Conservation (phyloP, 2,797 vertebrate genomes). For the Cryptoblepharus egeriae region DNA sequence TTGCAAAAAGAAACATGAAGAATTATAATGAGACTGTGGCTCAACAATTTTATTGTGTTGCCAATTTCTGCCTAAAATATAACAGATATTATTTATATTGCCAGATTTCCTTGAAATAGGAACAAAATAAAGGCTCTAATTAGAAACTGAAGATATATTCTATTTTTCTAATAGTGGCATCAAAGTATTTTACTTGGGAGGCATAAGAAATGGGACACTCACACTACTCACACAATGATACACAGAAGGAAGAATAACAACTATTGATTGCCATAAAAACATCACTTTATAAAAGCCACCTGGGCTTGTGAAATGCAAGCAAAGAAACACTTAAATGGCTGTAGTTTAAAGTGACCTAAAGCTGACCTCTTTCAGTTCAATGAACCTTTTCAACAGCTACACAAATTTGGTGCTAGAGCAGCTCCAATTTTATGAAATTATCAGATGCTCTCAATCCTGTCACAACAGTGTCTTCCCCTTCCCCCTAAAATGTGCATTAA, state of each 20-base stretch:
- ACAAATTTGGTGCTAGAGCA: not conserved
- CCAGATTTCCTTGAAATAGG: not conserved
- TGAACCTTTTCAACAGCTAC: not conserved
- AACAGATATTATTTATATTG: not conserved
- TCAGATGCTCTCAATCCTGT: not conserved
- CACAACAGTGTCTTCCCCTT: not conserved
- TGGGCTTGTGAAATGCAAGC: not conserved
- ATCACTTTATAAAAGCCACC: constrained; percentile 1
- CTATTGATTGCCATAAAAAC: not conserved
- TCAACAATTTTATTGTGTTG: not conserved
- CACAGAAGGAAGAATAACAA: constrained; percentile 3
- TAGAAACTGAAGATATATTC: not conserved
- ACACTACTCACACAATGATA: not conserved
- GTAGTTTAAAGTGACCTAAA: not conserved
- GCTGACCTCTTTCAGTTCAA: not conserved
- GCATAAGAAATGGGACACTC: not conserved
- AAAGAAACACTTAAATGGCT: not conserved
- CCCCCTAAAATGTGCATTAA: not conserved
- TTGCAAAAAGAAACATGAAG: fast-evolving
- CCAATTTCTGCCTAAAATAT: not conserved
- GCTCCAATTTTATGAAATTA: not conserved
- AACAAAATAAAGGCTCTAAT: not conserved
- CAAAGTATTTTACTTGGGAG: too few relatives aligned
- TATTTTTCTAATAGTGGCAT: not conserved
- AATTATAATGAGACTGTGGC: not conserved